phyloP scores from a whole-genome alignment of 2,888 invertebrate genomes.

The Caenorhabditis afra region DNA sequence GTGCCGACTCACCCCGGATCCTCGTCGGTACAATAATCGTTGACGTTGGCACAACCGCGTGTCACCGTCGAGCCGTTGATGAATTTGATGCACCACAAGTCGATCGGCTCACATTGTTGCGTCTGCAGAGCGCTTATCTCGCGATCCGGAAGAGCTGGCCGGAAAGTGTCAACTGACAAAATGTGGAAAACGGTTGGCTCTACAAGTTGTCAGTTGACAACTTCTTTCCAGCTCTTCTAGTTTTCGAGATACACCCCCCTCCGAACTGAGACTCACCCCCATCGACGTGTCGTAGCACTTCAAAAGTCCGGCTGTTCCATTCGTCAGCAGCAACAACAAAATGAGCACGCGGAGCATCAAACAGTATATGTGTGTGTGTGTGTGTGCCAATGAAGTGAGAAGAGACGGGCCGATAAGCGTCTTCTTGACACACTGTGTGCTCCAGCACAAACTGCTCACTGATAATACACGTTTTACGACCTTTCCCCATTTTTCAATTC shows the following conservation, averaged over 20 bases:
- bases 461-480: slow-evolving; percentile 34
- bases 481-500: too few species aligned
- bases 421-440: too few species aligned
- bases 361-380: neutral
- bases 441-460: too few species aligned
- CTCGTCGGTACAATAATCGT: slow-evolving; percentile 54
- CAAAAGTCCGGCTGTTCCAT: neutral
- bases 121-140: slow-evolving; percentile 28
- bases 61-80: slow-evolving; percentile 43
- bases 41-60: slow-evolving; percentile 58
- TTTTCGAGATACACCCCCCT: too few species aligned
- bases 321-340: slow-evolving; percentile 23
- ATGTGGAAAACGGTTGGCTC: too few species aligned
- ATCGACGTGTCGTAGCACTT: slow-evolving; percentile 32
- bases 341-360: too few species aligned
- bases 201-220: too few species aligned
- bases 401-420: too few species aligned
- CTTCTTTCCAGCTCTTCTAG: too few species aligned
- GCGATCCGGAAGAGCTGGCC: too few species aligned
- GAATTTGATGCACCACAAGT: slow-evolving; percentile 60
- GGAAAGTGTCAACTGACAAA: too few species aligned
- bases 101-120: slow-evolving; percentile 32
- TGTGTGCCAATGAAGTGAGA: too few species aligned
- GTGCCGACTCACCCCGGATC: slow-evolving; percentile 39
- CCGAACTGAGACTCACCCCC: slow-evolving; percentile 24